phyloP scores from a whole-genome alignment of 2,797 vertebrate genomes.

The Naso thynnoides region DNA sequence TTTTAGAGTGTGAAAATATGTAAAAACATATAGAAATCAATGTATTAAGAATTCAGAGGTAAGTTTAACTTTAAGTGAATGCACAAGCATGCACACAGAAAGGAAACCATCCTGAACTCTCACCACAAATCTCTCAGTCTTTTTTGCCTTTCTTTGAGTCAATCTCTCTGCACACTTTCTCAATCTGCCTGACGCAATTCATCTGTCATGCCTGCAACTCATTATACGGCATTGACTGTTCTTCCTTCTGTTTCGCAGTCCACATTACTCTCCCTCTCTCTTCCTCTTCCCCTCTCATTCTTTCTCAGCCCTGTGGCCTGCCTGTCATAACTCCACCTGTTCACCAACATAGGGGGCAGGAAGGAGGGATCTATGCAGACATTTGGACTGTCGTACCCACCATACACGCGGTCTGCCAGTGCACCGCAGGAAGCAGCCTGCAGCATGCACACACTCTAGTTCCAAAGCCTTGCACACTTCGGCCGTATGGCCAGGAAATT shows the following conservation, averaged over 20 bases:
- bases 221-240: slow-evolving; percentile 58
- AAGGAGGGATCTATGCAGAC: slow-evolving; percentile 74
- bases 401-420: slow-evolving; percentile 66
- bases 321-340: slow-evolving; percentile 82
- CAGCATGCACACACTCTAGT: slow-evolving; percentile 45
- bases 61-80: neutral
- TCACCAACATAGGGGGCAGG: slow-evolving; percentile 77
- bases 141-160: slow-evolving; percentile 1
- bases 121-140: neutral
- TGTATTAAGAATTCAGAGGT: neutral
- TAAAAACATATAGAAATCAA: slow-evolving; percentile 9
- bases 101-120: neutral
- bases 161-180: slow-evolving; percentile 14
- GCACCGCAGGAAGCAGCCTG: slow-evolving; percentile 68
- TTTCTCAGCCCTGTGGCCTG: slow-evolving; percentile 63
- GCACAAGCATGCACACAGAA: neutral
- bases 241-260: slow-evolving; percentile 49
- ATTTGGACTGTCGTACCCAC: slow-evolving; percentile 70
- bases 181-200: slow-evolving; percentile 37
- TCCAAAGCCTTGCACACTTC: slow-evolving; percentile 65
- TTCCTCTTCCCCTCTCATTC: slow-evolving; percentile 28
- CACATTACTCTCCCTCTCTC: slow-evolving; percentile 33
- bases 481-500: slow-evolving; percentile 82
- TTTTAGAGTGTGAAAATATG: slow-evolving; percentile 8
- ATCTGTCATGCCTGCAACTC: slow-evolving; percentile 58